Conservation (phyloP, 53 echinoderm and acorn worm species). For the Henricia sp. region DNA sequence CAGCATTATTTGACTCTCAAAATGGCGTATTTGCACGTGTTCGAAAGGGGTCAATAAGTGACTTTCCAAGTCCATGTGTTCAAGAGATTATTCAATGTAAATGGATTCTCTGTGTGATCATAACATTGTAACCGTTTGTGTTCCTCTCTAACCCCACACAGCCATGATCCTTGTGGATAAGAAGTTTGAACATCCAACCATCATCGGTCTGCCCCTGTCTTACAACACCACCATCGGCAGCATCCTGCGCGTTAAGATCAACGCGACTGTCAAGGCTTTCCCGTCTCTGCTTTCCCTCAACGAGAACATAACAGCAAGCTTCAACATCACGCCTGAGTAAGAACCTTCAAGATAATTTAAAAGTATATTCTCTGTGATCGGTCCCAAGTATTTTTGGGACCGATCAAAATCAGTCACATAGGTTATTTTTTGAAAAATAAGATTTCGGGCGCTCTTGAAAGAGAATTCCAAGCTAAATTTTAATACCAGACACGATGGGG, state of each 20-base stretch:
- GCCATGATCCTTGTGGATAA: conserved; percentile 62
- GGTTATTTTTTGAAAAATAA: background rate
- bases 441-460: too few relatives aligned
- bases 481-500: too few relatives aligned
- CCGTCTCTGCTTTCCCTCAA: conserved; percentile 48
- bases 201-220: conserved; percentile 70
- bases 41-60: too few relatives aligned
- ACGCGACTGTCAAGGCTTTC: conserved; percentile 33
- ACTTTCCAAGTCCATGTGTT: too few relatives aligned
- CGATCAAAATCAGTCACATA: too few relatives aligned
- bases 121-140: background rate
- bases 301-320: conserved; percentile 25
- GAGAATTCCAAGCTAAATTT: too few relatives aligned
- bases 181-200: conserved; percentile 58
- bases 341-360: too few relatives aligned
- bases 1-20: too few relatives aligned
- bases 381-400: too few relatives aligned
- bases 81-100: background rate
- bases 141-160: conserved; percentile 1
- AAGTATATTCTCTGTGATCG: too few relatives aligned
- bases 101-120: too few relatives aligned
- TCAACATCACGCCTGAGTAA: conserved; percentile 70
- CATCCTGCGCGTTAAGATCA: conserved; percentile 48
- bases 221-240: conserved; percentile 57
- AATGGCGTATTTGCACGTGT: too few relatives aligned